Evolutionary conservation across 2,888 invertebrate species (phyloP).

Genomic region (Coenonympha arcania): DNA sequence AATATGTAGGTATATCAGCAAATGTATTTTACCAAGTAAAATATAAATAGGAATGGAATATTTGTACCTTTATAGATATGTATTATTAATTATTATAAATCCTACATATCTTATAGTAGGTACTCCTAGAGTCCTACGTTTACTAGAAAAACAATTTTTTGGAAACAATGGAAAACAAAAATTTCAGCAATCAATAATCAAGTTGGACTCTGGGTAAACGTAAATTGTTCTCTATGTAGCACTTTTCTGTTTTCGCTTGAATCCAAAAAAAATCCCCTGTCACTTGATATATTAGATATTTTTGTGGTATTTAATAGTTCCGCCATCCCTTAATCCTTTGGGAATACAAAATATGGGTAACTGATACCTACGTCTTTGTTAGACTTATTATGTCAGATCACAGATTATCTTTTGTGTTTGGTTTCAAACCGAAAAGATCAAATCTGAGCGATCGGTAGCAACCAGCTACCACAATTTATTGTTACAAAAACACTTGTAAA

Average conservation of each 20-base stretch:
- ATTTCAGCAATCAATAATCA: too few species aligned
- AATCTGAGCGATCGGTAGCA: constrained; percentile 11
- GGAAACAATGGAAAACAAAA: too few species aligned
- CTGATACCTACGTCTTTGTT: constrained; percentile 4
- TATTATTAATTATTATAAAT: too few species aligned
- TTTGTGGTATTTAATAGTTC: neutral
- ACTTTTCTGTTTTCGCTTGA: neutral
- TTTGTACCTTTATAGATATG: too few species aligned
- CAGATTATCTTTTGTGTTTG: constrained; percentile 9
- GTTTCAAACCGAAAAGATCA: constrained; percentile 18
- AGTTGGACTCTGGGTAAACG: neutral
- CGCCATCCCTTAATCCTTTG: constrained; percentile 8
- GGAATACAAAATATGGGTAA: constrained; percentile 10
- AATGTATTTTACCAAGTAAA: too few species aligned
- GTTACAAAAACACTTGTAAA: constrained; percentile 26
- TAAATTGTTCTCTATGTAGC: neutral
- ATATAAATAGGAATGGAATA: too few species aligned
- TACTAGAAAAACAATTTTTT: too few species aligned
- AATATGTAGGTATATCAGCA: too few species aligned
- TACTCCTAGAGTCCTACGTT: too few species aligned
- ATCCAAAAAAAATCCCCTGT: neutral
- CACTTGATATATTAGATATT: neutral
- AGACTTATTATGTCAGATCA: constrained; percentile 1
- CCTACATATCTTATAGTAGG: too few species aligned
- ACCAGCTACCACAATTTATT: constrained; percentile 12